A percentile compares a stretch with the other conserved stretches of the same genome.
phyloP scores from a whole-genome alignment of 2,888 invertebrate genomes.

The Tipula vernalis region DNA sequence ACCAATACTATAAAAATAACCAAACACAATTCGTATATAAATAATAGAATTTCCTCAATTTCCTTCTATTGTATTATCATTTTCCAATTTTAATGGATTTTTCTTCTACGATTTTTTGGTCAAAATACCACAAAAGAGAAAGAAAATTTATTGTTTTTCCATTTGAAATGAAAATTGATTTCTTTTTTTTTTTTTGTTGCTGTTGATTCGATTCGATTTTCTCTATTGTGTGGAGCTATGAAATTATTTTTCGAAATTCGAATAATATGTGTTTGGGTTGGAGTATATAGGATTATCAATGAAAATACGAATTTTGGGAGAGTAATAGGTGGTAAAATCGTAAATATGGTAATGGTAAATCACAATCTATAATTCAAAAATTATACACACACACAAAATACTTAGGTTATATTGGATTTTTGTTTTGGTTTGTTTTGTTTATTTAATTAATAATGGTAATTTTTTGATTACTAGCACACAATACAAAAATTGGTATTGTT shows the following conservation, averaged over 20 bases:
- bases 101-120: not conserved
- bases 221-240: not conserved
- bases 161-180: not conserved
- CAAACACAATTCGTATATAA: not conserved
- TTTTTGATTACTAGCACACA: not conserved
- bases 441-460: not conserved
- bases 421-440: not conserved
- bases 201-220: not conserved
- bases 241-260: not conserved
- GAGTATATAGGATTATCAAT: not conserved
- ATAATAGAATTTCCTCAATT: not conserved
- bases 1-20: not conserved
- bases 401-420: not conserved
- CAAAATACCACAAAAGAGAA: not conserved
- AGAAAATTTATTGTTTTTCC: not conserved
- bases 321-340: not conserved
- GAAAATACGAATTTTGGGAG: not conserved
- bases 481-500: not conserved
- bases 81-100: not conserved
- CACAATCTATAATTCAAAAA: not conserved
- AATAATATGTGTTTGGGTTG: not conserved
- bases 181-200: not conserved
- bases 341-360: not conserved
- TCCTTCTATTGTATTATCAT: not conserved
- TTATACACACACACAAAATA: not conserved